phyloP scores from a whole-genome alignment of 2,888 invertebrate genomes.

The Cosmorhoe ocellata region DNA sequence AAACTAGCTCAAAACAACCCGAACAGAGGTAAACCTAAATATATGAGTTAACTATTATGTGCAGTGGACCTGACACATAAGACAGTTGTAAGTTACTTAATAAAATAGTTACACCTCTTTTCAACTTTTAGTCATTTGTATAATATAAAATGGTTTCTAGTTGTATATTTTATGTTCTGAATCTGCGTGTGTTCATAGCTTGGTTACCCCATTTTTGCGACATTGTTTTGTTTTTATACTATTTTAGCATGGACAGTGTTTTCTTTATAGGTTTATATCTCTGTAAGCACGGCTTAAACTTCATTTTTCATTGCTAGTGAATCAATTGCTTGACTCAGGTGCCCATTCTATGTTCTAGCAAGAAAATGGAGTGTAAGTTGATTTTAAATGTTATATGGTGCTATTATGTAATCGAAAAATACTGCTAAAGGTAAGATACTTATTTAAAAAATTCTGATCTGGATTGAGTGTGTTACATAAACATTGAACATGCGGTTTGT shows the following conservation, averaged over 20 bases:
- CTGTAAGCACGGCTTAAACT: slow-evolving; percentile 7
- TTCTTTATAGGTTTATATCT: slow-evolving; percentile 19
- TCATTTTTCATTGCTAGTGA: slow-evolving; percentile 4
- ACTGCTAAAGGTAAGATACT: too few relatives aligned
- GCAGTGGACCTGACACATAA: too few relatives aligned
- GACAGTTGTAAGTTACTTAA: too few relatives aligned
- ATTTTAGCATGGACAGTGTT: slow-evolving; percentile 11
- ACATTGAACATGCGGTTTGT: too few relatives aligned
- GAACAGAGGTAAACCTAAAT: too few relatives aligned
- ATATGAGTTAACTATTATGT: too few relatives aligned
- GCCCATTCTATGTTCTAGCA: slow-evolving; percentile 15
- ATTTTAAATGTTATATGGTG: slow-evolving; percentile 14
- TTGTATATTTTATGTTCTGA: slow-evolving; percentile 22
- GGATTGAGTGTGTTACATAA: too few relatives aligned
- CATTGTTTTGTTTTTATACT: slow-evolving; percentile 1
- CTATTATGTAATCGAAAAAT: too few relatives aligned
- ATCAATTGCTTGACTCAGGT: slow-evolving; percentile 3
- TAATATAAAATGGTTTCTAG: not conserved
- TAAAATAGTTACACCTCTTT: too few relatives aligned
- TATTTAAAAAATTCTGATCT: too few relatives aligned
- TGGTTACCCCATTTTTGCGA: slow-evolving; percentile 26
- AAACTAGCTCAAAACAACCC: too few relatives aligned
- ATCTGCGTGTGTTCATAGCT: slow-evolving; percentile 76
- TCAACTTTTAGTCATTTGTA: too few relatives aligned
- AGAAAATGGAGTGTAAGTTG: slow-evolving; percentile 18